Evolutionary conservation across 2,113 vertebrate genomes (phyloP).

Genomic region (Sylvia atricapilla): DNA sequence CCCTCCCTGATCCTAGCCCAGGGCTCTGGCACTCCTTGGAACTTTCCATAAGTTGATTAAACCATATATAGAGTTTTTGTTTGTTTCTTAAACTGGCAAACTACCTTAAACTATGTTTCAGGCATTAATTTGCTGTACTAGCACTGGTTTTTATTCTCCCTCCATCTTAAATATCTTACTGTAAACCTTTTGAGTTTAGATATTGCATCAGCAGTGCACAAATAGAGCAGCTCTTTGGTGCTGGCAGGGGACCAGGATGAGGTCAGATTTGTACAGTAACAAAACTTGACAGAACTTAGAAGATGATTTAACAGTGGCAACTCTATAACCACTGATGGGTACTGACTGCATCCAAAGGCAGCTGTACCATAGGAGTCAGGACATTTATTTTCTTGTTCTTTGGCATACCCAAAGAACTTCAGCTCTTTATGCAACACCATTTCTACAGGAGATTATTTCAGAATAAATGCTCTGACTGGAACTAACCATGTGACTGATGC

Average conservation of each 20-base stretch:
- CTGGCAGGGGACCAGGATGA: conserved; percentile 50
- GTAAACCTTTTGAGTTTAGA: background rate
- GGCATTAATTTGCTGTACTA: background rate
- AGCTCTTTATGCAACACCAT: background rate
- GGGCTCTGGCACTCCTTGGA: background rate
- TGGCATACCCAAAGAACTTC: background rate
- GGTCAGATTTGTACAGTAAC: conserved; percentile 42
- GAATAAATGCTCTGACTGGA: background rate
- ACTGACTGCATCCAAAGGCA: background rate
- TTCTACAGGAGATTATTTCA: background rate
- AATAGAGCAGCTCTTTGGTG: background rate
- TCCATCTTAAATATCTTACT: background rate
- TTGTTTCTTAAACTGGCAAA: background rate
- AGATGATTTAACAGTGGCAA: conserved; percentile 47
- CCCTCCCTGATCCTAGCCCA: background rate
- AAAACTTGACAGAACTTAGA: conserved; percentile 55
- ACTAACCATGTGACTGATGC: background rate
- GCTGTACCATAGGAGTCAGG: background rate
- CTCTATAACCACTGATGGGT: background rate
- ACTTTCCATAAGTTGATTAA: background rate
- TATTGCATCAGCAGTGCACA: background rate
- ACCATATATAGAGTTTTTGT: accelerated
- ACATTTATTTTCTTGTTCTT: background rate
- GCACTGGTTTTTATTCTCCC: background rate
- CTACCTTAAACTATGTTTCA: background rate